Evolutionary conservation across 1,140 invertebrate species (phyloP).

Genomic region (Xylocopa sonorina): DNA sequence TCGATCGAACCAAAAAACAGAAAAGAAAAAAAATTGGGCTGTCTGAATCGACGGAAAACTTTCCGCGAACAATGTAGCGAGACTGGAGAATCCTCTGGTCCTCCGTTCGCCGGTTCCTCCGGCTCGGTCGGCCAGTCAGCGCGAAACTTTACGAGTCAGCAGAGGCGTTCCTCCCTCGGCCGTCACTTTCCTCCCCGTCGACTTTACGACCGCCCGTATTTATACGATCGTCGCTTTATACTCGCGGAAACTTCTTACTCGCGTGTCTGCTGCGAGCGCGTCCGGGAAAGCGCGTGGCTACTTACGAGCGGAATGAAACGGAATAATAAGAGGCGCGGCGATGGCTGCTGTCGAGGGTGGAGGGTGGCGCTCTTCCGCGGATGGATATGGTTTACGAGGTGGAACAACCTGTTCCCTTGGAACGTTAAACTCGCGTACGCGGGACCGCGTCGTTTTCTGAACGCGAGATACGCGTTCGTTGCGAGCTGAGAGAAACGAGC

Average conservation of each 20-base stretch:
- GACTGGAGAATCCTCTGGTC: too few relatives aligned
- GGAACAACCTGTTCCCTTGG: conserved; percentile 36
- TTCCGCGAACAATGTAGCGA: too few relatives aligned
- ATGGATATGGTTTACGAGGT: conserved; percentile 27
- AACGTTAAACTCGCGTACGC: conserved; percentile 34
- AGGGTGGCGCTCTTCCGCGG: background rate
- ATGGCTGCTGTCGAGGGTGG: background rate
- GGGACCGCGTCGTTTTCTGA: background rate
- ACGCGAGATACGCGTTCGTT: background rate
- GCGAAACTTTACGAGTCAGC: conserved; percentile 53
- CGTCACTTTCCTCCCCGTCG: conserved; percentile 60
- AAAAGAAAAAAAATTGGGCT: too few relatives aligned
- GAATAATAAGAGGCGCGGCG: conserved; percentile 50
- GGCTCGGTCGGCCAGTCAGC: background rate
- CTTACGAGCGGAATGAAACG: conserved; percentile 53
- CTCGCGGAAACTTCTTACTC: conserved; percentile 58
- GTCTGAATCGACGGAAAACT: too few relatives aligned
- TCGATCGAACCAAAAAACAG: too few relatives aligned
- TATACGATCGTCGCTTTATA: conserved; percentile 64
- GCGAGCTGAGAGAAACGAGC: background rate
- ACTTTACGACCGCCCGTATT: conserved; percentile 62
- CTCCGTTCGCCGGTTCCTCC: background rate
- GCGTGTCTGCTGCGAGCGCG: conserved; percentile 19
- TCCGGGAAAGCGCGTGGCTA: conserved; percentile 36
- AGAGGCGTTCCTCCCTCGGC: conserved; percentile 16